phyloP scores from a whole-genome alignment of 2,113 vertebrate species.

The Neodon shergylaensis region DNA sequence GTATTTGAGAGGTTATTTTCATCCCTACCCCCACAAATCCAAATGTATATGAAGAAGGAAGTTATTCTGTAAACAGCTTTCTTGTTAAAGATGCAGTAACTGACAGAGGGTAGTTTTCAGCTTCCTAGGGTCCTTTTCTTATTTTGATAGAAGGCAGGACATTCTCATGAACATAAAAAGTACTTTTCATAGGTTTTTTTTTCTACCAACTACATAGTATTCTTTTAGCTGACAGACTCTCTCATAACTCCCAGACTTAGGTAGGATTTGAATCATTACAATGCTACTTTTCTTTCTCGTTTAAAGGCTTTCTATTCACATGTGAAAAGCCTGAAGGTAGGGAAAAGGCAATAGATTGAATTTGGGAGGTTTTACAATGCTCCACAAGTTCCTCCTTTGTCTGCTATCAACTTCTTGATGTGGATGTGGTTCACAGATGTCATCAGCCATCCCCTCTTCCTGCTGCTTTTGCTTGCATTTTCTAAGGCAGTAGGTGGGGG shows the following conservation, averaged over 20 bases:
- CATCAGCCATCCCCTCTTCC: slow-evolving; percentile 58
- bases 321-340: slow-evolving; percentile 58
- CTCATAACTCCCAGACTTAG: slow-evolving; percentile 69
- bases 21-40: neutral
- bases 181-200: slow-evolving; percentile 69
- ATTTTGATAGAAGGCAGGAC: slow-evolving; percentile 71
- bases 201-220: slow-evolving; percentile 49
- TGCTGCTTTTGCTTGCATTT: slow-evolving; percentile 74
- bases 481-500: slow-evolving; percentile 1
- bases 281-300: slow-evolving; percentile 65
- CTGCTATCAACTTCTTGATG: slow-evolving; percentile 72
- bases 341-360: slow-evolving; percentile 53
- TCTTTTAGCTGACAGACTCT: slow-evolving; percentile 67
- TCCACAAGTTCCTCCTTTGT: slow-evolving; percentile 67
- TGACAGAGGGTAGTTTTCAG: slow-evolving; percentile 74
- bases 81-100: slow-evolving; percentile 64
- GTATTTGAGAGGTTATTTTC: slow-evolving; percentile 1
- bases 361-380: slow-evolving; percentile 47
- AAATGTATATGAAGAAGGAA: slow-evolving; percentile 71
- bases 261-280: slow-evolving; percentile 69
- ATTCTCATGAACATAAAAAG: slow-evolving; percentile 64
- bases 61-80: slow-evolving; percentile 70
- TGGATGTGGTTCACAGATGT: slow-evolving; percentile 69
- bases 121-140: slow-evolving; percentile 72
- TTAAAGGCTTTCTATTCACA: slow-evolving; percentile 71